A percentile compares a stretch with the other conserved stretches of the same genome.
phyloP scores from a whole-genome alignment of 2,888 invertebrate genomes.

The Scaptomyza cyrtandrae region DNA sequence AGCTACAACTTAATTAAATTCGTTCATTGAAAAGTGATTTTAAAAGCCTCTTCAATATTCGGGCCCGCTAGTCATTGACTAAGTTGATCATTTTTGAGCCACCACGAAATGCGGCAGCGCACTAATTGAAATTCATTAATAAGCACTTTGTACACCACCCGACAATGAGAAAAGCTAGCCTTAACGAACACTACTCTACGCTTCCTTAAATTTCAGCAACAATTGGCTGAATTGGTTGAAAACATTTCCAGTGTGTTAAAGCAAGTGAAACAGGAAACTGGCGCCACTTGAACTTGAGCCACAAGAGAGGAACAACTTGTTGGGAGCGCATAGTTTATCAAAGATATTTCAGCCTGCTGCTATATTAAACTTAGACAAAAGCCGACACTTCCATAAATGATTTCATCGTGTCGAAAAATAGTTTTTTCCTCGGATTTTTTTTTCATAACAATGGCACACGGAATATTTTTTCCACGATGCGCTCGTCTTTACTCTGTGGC shows the following conservation, averaged over 20 bases:
- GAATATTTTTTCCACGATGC: slow-evolving; percentile 44
- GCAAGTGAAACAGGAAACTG: not conserved
- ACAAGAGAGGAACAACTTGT: not conserved
- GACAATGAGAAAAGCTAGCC: slow-evolving; percentile 18
- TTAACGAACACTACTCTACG: not conserved
- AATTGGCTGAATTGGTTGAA: slow-evolving; percentile 24
- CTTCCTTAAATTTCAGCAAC: slow-evolving; percentile 42
- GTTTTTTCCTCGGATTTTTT: slow-evolving; percentile 32
- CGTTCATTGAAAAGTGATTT: slow-evolving; percentile 1
- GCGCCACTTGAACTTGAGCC: slow-evolving; percentile 29
- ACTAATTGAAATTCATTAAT: slow-evolving; percentile 60
- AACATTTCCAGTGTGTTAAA: slow-evolving; percentile 1
- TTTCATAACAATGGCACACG: slow-evolving; percentile 47
- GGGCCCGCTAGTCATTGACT: not conserved
- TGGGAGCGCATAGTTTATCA: slow-evolving; percentile 64
- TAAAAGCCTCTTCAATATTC: slow-evolving; percentile 12
- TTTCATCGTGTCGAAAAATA: slow-evolving; percentile 68
- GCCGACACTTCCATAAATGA: slow-evolving; percentile 69
- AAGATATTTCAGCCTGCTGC: slow-evolving; percentile 54
- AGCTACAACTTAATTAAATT: not conserved
- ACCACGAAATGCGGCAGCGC: not conserved
- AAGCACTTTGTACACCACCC: slow-evolving; percentile 20
- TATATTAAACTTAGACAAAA: slow-evolving; percentile 27
- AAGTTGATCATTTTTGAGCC: slow-evolving; percentile 5
- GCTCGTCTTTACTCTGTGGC: slow-evolving; percentile 38